These are phyloP conservation scores for Dryocosmus kuriphilus DNA, from an alignment of 2,888 invertebrate species.

Conservation along the genomic window DNA sequence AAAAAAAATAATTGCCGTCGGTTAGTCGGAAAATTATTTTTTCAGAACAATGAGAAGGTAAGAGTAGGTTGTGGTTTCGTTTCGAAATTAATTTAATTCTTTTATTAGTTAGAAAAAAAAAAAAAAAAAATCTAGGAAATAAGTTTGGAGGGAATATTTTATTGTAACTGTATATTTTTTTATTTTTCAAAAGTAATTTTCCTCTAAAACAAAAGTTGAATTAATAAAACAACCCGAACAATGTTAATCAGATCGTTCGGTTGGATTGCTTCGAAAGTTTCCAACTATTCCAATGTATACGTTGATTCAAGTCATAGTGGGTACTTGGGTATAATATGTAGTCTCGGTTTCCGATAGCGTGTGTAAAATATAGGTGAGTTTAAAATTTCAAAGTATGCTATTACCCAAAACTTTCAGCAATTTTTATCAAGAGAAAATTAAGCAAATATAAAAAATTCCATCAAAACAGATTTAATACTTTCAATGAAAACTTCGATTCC, in stretches of 20 bases:
- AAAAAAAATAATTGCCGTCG: slow-evolving; percentile 1
- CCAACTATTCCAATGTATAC: slow-evolving; percentile 9
- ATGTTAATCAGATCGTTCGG: background rate
- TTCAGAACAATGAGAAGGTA: slow-evolving; percentile 12
- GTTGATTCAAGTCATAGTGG: background rate
- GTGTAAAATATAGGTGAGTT: background rate
- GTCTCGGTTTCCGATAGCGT: slow-evolving; percentile 2
- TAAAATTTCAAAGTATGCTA: background rate
- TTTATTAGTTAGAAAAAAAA: slow-evolving; percentile 4
- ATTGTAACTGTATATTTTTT: background rate
- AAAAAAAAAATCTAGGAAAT: no score
- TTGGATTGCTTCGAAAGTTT: slow-evolving; percentile 10
- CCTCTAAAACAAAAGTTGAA: background rate
- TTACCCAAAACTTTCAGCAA: background rate
- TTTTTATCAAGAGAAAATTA: background rate
- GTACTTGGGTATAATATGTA: background rate
- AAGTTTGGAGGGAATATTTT: no score
- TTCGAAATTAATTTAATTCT: no score
- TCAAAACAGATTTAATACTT: background rate
- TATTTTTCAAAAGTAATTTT: background rate
- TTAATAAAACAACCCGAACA: background rate
- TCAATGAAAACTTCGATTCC: no score
- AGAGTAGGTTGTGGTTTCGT: no score
- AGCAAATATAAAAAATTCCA: background rate
- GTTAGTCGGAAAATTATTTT: background rate